A percentile compares a stretch with the other conserved stretches of the same genome.
Conservation (phyloP, 2,888 invertebrate genomes). For the Aethes cnicana region DNA sequence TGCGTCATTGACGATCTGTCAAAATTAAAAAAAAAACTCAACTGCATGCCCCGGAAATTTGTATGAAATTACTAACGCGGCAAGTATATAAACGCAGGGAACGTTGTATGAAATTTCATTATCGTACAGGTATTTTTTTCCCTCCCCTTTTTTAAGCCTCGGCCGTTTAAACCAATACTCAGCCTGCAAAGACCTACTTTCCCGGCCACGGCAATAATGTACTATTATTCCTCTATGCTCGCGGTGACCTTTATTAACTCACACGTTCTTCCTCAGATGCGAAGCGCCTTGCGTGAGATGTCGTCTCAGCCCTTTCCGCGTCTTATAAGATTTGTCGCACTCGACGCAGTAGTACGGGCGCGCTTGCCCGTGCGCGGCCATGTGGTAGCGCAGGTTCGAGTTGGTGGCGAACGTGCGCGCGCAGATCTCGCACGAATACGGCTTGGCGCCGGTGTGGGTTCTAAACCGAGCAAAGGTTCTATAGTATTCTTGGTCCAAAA, state of each 20-base stretch:
- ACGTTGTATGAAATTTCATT: no score
- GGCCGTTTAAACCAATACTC: no score
- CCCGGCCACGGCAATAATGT: no score
- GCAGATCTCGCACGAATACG: slow-evolving; percentile 34
- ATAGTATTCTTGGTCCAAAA: not conserved
- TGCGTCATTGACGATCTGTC: no score
- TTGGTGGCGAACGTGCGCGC: slow-evolving; percentile 33
- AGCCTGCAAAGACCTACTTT: no score
- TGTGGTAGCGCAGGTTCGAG: slow-evolving; percentile 35
- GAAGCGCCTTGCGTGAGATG: slow-evolving; percentile 31
- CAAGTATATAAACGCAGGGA: no score
- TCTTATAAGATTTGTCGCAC: slow-evolving; percentile 43
- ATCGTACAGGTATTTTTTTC: no score
- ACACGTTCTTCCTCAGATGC: slow-evolving; percentile 26
- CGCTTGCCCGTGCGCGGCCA: slow-evolving; percentile 23
- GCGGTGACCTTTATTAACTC: not conserved
- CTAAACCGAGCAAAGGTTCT: slow-evolving; percentile 19
- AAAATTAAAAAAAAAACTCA: no score
- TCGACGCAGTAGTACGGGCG: slow-evolving; percentile 39
- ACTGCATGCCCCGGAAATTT: no score
- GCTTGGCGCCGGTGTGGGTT: slow-evolving; percentile 35
- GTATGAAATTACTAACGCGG: no score
- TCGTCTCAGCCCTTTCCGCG: slow-evolving; percentile 37
- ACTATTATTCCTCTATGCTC: no score
- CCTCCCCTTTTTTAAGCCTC: no score